phyloP scores from a whole-genome alignment of 2,888 invertebrate species.

The Caenorhabditis doughertyi region DNA sequence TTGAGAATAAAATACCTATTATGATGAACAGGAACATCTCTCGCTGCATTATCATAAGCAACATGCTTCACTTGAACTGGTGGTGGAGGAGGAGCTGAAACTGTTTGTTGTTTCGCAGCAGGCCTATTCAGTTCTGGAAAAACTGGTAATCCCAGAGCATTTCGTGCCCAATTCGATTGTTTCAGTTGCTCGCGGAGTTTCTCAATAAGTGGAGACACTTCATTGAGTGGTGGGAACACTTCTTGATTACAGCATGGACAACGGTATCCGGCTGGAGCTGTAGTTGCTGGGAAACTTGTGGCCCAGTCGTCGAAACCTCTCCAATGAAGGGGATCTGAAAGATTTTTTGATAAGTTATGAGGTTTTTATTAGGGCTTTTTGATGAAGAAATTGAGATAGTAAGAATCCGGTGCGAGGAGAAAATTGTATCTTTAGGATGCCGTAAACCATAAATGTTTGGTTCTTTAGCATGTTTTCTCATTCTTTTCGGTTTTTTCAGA shows the following conservation, averaged over 20 bases:
- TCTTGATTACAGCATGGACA: slow-evolving; percentile 89
- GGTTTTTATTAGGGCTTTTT: too few relatives aligned
- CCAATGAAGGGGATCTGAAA: slow-evolving; percentile 96
- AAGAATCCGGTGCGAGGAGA: too few relatives aligned
- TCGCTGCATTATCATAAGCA: slow-evolving; percentile 16
- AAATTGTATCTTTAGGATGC: too few relatives aligned
- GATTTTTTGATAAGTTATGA: too few relatives aligned
- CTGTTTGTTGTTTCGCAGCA: neutral
- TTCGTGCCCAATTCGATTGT: slow-evolving; percentile 95
- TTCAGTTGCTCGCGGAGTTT: slow-evolving; percentile 90
- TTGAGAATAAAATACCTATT: slow-evolving; percentile 23
- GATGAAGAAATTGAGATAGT: too few relatives aligned
- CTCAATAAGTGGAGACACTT: slow-evolving; percentile 95
- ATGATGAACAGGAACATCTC: slow-evolving; percentile 34
- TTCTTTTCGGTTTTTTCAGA: neutral
- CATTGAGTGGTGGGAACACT: slow-evolving; percentile 86
- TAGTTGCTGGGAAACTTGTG: slow-evolving; percentile 91
- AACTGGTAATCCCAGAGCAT: slow-evolving; percentile 94
- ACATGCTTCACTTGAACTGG: slow-evolving; percentile 14
- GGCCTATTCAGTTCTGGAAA: slow-evolving; percentile 68
- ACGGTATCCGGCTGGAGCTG: slow-evolving; percentile 95
- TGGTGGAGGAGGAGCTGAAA: neutral
- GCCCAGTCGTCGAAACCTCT: slow-evolving; percentile 92
- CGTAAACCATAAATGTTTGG: too few relatives aligned
- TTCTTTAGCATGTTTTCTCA: neutral